Conservation (phyloP, 1,140 invertebrate genomes). For the Cephus cinctus region DNA sequence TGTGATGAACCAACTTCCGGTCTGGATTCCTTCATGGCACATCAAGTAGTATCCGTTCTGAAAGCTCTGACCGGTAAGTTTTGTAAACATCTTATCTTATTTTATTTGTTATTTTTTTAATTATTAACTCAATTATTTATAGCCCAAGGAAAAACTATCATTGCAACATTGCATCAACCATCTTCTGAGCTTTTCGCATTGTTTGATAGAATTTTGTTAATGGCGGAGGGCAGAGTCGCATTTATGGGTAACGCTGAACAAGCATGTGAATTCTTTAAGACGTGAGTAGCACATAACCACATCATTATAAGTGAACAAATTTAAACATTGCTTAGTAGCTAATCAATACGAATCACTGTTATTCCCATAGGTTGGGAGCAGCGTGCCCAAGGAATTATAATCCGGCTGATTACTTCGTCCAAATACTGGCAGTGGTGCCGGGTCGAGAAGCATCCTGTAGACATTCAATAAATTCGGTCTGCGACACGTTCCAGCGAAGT, state of each 20-base stretch:
- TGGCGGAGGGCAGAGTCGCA: conserved; percentile 90
- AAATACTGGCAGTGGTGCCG: conserved; percentile 84
- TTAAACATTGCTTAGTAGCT: conserved; percentile 8
- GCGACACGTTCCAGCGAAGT: conserved; percentile 70
- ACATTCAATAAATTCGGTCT: conserved; percentile 75
- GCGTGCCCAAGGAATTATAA: conserved; percentile 87
- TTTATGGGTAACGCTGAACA: conserved; percentile 82
- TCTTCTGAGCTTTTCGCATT: conserved; percentile 90
- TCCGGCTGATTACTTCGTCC: conserved; percentile 94
- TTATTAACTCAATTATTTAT: too few relatives aligned
- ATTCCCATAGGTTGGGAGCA: conserved; percentile 71
- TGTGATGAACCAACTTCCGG: conserved; percentile 97
- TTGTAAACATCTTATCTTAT: conserved; percentile 1
- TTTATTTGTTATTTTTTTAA: too few relatives aligned
- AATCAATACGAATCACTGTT: too few relatives aligned
- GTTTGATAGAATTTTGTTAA: conserved; percentile 87
- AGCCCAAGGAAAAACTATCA: conserved; percentile 79
- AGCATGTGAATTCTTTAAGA: conserved; percentile 79
- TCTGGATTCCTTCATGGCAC: conserved; percentile 82
- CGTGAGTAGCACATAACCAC: too few relatives aligned
- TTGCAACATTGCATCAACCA: conserved; percentile 96
- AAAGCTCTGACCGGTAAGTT: conserved; percentile 69
- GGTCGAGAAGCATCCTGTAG: conserved; percentile 74
- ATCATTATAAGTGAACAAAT: neutral
- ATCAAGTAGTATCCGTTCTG: conserved; percentile 84